These are phyloP conservation scores for Pocillopora meandrina DNA, from an alignment of 92 coral and sea anemone species.

Conservation along the genomic window DNA sequence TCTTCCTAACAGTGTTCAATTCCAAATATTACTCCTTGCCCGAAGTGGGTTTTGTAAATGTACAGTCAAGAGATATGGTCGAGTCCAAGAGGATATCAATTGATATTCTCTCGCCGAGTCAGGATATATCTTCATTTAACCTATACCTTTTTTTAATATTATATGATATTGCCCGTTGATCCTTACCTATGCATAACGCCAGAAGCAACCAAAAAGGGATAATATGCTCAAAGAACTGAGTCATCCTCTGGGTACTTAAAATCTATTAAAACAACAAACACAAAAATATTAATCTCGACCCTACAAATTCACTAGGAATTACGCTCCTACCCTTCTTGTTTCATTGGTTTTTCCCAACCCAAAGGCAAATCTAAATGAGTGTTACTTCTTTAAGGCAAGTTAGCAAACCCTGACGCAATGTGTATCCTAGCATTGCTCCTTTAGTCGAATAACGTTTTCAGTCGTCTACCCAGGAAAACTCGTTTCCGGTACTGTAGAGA, in stretches of 20 bases:
- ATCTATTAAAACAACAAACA: neutral
- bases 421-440: no score
- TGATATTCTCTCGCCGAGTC: neutral
- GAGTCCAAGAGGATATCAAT: neutral
- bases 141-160: no score
- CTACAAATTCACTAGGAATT: neutral
- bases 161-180: neutral
- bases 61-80: no score
- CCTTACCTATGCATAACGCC: conserved; percentile 4
- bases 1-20: no score
- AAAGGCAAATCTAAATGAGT: no score
- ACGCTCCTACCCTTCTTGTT: neutral
- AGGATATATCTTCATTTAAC: neutral
- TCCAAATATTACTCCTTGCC: no score
- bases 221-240: neutral
- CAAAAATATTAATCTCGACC: neutral
- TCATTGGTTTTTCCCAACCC: no score
- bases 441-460: no score
- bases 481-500: no score
- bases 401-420: no score
- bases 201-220: neutral
- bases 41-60: neutral
- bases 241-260: neutral
- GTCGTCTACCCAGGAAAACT: no score
- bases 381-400: no score